These are phyloP conservation scores for Crocuta crocuta DNA, from an alignment of 2,113 vertebrate genomes.

Conservation along the genomic window DNA sequence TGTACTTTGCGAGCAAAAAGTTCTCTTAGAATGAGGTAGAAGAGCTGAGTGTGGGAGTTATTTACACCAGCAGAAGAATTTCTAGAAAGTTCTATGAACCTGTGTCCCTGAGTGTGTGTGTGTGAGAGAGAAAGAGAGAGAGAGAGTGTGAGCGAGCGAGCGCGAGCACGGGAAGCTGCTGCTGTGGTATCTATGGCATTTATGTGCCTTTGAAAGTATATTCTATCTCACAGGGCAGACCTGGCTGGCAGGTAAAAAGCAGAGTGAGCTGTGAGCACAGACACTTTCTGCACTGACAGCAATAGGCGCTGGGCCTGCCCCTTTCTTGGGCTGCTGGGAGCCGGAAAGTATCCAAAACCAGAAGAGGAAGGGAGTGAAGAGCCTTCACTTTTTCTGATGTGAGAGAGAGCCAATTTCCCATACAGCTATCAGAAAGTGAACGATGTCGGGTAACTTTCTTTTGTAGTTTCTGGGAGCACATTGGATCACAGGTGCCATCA, in stretches of 20 bases:
- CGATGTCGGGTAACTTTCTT: neutral
- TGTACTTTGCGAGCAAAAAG: neutral
- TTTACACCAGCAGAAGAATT: neutral
- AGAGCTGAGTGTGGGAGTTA: neutral
- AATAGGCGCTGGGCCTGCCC: rapidly evolving
- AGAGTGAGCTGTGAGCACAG: neutral
- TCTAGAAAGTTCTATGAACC: neutral
- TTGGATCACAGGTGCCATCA: neutral
- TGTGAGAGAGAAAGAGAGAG: neutral
- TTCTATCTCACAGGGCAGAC: rapidly evolving
- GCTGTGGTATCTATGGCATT: rapidly evolving
- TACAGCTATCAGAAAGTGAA: neutral
- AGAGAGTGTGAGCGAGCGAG: too few relatives aligned
- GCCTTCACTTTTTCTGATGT: too few relatives aligned
- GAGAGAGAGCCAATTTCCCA: neutral
- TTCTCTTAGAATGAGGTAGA: neutral
- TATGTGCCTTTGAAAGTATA: neutral
- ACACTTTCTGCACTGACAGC: rapidly evolving
- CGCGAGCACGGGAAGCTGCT: too few relatives aligned
- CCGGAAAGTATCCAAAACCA: neutral
- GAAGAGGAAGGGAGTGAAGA: neutral
- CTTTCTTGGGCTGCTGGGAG: neutral
- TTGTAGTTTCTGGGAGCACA: neutral
- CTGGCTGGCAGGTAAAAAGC: neutral
- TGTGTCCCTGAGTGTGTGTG: neutral